phyloP scores from a whole-genome alignment of 2,888 invertebrate genomes.

The Crocallis elinguaria region DNA sequence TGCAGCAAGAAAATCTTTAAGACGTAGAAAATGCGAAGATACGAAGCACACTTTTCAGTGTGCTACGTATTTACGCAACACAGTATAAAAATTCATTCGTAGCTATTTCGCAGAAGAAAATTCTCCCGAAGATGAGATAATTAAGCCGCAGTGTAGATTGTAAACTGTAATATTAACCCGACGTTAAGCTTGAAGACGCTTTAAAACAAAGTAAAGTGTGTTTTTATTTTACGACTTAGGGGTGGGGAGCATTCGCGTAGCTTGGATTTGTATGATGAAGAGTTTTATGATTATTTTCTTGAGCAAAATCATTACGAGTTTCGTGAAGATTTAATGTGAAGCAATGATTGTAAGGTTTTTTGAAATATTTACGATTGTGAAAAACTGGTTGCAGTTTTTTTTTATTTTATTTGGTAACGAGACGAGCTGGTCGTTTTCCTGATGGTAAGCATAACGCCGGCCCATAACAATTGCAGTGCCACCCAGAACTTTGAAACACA shows the following conservation, averaged over 20 bases:
- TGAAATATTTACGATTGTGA: background rate
- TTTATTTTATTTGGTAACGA: too few species aligned
- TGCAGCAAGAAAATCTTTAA: too few species aligned
- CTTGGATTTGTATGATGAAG: conserved; percentile 20
- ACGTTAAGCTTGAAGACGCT: conserved; percentile 35
- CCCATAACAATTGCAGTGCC: too few species aligned
- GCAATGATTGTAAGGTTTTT: background rate
- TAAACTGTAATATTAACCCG: conserved; percentile 33
- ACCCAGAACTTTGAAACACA: too few species aligned
- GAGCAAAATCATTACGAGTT: conserved; percentile 11
- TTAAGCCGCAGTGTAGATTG: conserved; percentile 31
- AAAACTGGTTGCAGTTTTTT: too few species aligned
- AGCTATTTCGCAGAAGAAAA: conserved; percentile 34
- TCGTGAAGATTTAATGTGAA: conserved; percentile 12
- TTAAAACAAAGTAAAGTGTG: conserved; percentile 32
- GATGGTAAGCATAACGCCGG: too few species aligned
- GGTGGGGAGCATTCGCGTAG: conserved; percentile 6
- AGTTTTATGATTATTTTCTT: conserved; percentile 22
- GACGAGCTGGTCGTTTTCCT: too few species aligned
- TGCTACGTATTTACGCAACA: conserved; percentile 16
- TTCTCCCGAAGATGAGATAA: conserved; percentile 35
- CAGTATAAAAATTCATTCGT: conserved; percentile 38
- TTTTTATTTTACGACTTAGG: conserved; percentile 33
- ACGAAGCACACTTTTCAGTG: background rate
- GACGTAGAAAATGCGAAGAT: too few species aligned